phyloP scores from a whole-genome alignment of 2,888 invertebrate species.

The Hydropsyche betteni region DNA sequence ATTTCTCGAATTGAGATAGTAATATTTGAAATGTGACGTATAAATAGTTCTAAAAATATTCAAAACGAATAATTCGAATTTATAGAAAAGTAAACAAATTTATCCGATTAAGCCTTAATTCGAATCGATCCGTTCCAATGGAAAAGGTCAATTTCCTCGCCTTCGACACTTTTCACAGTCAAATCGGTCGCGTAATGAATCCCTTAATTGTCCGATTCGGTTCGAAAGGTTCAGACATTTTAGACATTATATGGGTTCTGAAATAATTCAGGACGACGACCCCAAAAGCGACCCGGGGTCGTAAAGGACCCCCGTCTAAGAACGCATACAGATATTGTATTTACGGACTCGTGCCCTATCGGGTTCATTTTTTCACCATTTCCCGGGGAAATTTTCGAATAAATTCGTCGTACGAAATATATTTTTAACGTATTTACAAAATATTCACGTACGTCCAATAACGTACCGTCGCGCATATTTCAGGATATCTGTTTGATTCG shows the following conservation, averaged over 20 bases:
- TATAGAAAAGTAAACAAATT: neutral
- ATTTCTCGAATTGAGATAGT: too few species aligned
- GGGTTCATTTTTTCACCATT: too few species aligned
- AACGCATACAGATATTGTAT: too few species aligned
- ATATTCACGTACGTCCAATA: neutral
- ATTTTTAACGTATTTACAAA: too few species aligned
- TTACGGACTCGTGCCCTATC: too few species aligned
- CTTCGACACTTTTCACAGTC: slow-evolving; percentile 46
- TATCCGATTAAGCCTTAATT: neutral
- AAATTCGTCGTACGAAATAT: too few species aligned
- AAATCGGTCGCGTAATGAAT: slow-evolving; percentile 48
- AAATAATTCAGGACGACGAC: neutral
- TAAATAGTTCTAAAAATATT: neutral
- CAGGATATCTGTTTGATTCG: slow-evolving; percentile 5
- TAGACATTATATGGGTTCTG: too few species aligned
- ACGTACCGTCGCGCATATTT: slow-evolving; percentile 20
- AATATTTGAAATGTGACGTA: neutral
- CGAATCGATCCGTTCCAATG: neutral
- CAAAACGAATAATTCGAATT: neutral
- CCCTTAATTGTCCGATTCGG: slow-evolving; percentile 45
- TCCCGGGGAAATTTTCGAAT: too few species aligned
- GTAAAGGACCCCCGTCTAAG: neutral
- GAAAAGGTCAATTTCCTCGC: slow-evolving; percentile 39
- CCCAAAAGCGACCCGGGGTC: slow-evolving; percentile 10
- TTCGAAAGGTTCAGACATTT: slow-evolving; percentile 42